These are phyloP conservation scores for Diuraphis noxia DNA, from an alignment of 1,140 invertebrate genomes.

Conservation along the genomic window DNA sequence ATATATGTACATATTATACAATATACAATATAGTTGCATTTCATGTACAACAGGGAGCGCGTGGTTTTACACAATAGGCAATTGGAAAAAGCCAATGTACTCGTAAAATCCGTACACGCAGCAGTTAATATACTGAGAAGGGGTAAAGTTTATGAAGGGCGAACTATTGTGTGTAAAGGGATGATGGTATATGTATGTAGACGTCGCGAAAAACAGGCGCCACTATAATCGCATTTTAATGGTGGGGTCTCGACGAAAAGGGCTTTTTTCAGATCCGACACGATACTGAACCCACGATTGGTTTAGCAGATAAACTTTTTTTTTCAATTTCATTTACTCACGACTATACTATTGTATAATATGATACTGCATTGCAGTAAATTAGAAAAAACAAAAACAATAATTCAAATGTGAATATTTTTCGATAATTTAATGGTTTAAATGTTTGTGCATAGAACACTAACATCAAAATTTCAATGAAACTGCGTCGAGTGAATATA, in stretches of 20 bases:
- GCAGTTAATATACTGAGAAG: background rate
- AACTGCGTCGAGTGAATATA: background rate
- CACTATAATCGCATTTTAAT: slow-evolving; percentile 45
- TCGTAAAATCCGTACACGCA: background rate
- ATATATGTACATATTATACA: background rate
- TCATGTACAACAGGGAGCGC: background rate
- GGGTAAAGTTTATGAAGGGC: background rate
- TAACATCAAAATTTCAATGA: background rate
- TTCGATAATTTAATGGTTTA: background rate
- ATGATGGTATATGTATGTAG: background rate
- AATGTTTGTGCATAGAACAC: background rate
- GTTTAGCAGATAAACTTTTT: background rate
- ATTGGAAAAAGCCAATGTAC: slow-evolving; percentile 15
- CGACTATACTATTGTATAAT: background rate
- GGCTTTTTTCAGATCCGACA: background rate
- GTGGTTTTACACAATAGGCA: background rate
- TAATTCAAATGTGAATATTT: background rate
- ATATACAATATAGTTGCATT: background rate
- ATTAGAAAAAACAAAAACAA: background rate
- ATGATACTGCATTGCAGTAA: background rate
- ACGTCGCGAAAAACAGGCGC: slow-evolving; percentile 24
- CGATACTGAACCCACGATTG: background rate
- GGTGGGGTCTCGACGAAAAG: background rate
- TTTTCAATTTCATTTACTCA: background rate
- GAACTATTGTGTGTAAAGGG: background rate